These are phyloP conservation scores for Ophonus ardosiacus DNA, from an alignment of 2,888 invertebrate species.

Conservation along the genomic window DNA sequence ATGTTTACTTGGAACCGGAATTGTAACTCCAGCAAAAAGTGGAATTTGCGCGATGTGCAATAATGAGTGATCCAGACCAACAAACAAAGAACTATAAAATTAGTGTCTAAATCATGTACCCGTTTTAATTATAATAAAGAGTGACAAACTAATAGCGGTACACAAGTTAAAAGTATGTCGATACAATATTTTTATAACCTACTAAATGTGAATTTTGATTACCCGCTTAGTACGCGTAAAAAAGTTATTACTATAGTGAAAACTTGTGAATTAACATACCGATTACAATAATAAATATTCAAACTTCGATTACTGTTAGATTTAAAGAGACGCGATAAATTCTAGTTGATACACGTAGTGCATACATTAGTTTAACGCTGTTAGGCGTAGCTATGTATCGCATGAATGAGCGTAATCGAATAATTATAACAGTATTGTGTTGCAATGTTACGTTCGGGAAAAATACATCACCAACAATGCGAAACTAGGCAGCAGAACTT, in stretches of 20 bases:
- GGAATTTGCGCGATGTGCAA: slow-evolving; percentile 15
- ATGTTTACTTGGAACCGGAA: slow-evolving; percentile 32
- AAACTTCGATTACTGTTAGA: slow-evolving; percentile 39
- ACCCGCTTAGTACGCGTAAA: slow-evolving; percentile 8
- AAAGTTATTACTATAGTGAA: slow-evolving; percentile 19
- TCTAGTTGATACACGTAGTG: slow-evolving; percentile 18
- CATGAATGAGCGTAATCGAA: slow-evolving; percentile 52
- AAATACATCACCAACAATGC: slow-evolving; percentile 12
- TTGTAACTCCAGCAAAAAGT: slow-evolving; percentile 14
- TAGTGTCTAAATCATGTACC: slow-evolving; percentile 1
- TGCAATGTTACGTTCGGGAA: slow-evolving; percentile 8
- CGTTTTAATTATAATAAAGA: slow-evolving; percentile 34
- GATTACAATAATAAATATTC: slow-evolving; percentile 52
- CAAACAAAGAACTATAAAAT: not conserved
- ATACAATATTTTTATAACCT: slow-evolving; percentile 44
- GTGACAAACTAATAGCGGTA: slow-evolving; percentile 15
- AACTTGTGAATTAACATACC: slow-evolving; percentile 52
- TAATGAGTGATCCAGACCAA: slow-evolving; percentile 4
- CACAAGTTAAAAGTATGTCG: slow-evolving; percentile 39
- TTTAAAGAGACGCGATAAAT: slow-evolving; percentile 41
- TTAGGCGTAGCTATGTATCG: slow-evolving; percentile 45
- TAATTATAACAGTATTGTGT: slow-evolving; percentile 57
- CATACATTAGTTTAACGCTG: slow-evolving; percentile 36
- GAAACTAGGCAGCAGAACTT: slow-evolving; percentile 33
- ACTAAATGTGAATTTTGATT: slow-evolving; percentile 51